A percentile compares a stretch with the other conserved stretches of the same genome.
phyloP scores from a whole-genome alignment of 2,797 vertebrate species.

The Enteromius argenteus region DNA sequence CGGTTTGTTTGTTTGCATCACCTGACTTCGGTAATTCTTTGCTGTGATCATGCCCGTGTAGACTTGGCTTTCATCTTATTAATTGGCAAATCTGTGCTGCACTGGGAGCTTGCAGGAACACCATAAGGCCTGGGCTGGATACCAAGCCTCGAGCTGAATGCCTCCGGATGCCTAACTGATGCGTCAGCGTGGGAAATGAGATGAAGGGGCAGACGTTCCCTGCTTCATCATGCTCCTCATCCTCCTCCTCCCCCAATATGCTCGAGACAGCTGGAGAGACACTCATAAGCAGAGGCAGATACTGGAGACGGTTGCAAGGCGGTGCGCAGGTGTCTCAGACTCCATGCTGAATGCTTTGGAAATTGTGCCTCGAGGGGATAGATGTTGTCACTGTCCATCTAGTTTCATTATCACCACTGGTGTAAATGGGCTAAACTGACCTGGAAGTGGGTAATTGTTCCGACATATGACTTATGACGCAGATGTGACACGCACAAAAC shows the following conservation, averaged over 20 bases:
- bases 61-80: constrained; percentile 71
- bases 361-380: constrained; percentile 26
- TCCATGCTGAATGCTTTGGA: constrained; percentile 57
- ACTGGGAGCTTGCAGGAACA: constrained; percentile 53
- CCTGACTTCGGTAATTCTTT: constrained; percentile 66
- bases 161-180: constrained; percentile 51
- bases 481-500: neutral
- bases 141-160: constrained; percentile 45
- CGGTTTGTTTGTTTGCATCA: constrained; percentile 72
- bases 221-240: constrained; percentile 33
- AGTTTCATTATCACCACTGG: constrained; percentile 32
- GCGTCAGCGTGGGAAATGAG: constrained; percentile 51
- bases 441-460: constrained; percentile 24
- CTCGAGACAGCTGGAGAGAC: constrained; percentile 46
- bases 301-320: constrained; percentile 13
- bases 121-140: constrained; percentile 56
- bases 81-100: constrained; percentile 72
- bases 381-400: constrained; percentile 29
- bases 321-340: constrained; percentile 59
- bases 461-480: neutral
- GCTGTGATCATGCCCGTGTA: constrained; percentile 57
- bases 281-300: constrained; percentile 23
- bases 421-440: constrained; percentile 28
- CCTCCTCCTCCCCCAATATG: constrained; percentile 50
- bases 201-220: constrained; percentile 50